Evolutionary conservation across 2,888 invertebrate genomes (phyloP), one percentile per base, ranked within the genome.

Genomic region (Caenorhabditis sulstoni): DNA sequence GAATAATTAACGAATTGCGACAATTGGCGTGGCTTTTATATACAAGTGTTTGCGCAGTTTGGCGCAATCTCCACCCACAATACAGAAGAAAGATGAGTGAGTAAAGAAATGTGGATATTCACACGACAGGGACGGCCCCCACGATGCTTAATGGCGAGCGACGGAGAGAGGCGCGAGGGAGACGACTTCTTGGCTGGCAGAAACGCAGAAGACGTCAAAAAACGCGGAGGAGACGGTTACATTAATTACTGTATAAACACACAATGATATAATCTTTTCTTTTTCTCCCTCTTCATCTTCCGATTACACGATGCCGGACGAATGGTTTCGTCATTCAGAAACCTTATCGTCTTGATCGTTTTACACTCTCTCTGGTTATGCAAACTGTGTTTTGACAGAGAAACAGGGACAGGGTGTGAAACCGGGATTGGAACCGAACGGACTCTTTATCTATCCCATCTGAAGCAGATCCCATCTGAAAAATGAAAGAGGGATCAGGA

Each of bases 1-100:
- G 78, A 74, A 79, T 79, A 79, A 79, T 79, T 79, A 74, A 73
- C 64, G 79, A 79, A 74, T 74, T 74, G 64, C 67, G 78, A 78
- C 73, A 73, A 61, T 78, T 71, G 71, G 62, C 50, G 67, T 66
- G 61, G 78, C 78, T 78, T 78, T 67, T 78, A 78, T 71, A 71
- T 73, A 77, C 70, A 77, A 70, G 77, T 77, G 76, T 64, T 70
- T 76, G 68, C 68, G 68, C 59, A 58, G 76, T 76, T 76, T 70
- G 64, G 76, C 76, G 68, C 68, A 76, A 64, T 70, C 76, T 70
- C 76, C 76, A 70, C 76, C 76, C 68, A 68, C 76, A 76, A 76
- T 58, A 59, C 47, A 65, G 65, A 65, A 58, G 45, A 44, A 57
- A 49, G 74, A 75, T 67, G 75, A 75, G 67, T 62, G 75, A 75